Conservation (phyloP, 2,113 vertebrate species). For the Oceanites oceanicus region DNA sequence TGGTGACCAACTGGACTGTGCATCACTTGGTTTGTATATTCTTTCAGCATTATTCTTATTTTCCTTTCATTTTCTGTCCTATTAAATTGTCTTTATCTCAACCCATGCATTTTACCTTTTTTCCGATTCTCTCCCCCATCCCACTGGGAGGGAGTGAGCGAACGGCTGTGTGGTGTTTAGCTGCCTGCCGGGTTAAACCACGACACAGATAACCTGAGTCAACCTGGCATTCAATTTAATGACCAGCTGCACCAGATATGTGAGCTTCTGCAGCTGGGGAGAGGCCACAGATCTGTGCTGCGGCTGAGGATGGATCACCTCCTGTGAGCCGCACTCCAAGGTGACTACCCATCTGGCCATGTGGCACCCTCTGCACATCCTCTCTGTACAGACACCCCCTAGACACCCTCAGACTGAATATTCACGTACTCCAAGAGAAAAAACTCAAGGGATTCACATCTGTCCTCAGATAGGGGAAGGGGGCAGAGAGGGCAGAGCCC, state of each 20-base stretch:
- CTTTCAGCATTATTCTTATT: not conserved
- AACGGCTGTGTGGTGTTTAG: not conserved
- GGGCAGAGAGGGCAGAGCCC: not conserved
- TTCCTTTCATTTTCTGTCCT: not conserved
- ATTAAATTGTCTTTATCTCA: not conserved
- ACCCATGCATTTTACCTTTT: not conserved
- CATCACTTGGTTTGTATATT: not conserved
- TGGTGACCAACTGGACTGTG: not conserved
- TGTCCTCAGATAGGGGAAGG: not conserved
- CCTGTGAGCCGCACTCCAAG: not conserved
- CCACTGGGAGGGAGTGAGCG: not conserved
- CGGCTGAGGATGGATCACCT: not conserved
- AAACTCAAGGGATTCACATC: not conserved
- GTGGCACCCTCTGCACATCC: not conserved
- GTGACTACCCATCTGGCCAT: not conserved
- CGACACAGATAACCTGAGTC: not conserved
- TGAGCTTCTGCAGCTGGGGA: not conserved
- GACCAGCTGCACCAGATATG: not conserved
- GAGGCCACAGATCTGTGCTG: not conserved
- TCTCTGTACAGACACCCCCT: not conserved
- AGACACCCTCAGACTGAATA: not conserved
- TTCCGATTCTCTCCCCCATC: not conserved
- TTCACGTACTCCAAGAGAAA: not conserved
- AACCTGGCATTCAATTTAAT: not conserved
- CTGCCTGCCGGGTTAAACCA: not conserved